Conservation (phyloP, 2,113 vertebrate genomes). For the Perca fluviatilis region DNA sequence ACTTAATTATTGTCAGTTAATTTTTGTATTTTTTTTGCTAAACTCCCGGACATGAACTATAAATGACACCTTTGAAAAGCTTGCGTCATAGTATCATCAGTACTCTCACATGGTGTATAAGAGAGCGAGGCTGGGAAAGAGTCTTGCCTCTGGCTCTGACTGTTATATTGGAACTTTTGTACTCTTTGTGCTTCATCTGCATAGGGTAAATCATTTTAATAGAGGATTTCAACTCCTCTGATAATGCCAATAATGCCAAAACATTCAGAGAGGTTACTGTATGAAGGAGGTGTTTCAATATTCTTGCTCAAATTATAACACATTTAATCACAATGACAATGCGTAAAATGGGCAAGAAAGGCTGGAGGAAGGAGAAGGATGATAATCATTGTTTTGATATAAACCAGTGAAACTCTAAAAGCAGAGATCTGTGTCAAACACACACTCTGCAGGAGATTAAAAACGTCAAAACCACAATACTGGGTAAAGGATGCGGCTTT, state of each 20-base stretch:
- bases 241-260: neutral
- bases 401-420: constrained; percentile 14
- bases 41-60: neutral
- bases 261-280: neutral
- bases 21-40: neutral
- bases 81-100: constrained; percentile 10
- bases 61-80: constrained; percentile 15
- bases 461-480: neutral
- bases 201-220: neutral
- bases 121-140: neutral
- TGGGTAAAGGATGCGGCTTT: constrained; percentile 25
- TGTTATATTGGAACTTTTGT: neutral
- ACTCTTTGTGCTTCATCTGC: neutral
- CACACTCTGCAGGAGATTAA: constrained; percentile 3
- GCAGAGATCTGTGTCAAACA: neutral
- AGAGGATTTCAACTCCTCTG: neutral
- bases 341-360: neutral
- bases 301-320: neutral
- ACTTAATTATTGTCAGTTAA: neutral
- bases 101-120: neutral
- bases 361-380: neutral
- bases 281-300: neutral
- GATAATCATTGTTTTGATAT: constrained; percentile 5
- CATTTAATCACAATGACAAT: neutral
- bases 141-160: neutral